Conservation (phyloP, 1,140 invertebrate species). For the Reticulitermes speratus region DNA sequence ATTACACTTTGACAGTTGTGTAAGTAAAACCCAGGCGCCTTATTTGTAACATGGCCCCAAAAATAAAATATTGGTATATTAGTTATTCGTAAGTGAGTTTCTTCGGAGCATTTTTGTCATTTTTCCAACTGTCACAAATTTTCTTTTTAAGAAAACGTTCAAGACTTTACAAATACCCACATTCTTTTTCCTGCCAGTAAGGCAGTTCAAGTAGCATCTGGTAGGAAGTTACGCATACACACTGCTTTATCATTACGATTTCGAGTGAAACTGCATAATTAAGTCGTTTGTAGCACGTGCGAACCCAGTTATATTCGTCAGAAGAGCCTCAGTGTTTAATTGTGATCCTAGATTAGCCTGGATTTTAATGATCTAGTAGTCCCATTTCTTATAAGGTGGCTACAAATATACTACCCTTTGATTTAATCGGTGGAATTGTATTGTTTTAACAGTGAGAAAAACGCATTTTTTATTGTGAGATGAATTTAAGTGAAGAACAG, state of each 20-base stretch:
- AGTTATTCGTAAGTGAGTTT: neutral
- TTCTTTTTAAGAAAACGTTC: neutral
- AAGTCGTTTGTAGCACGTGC: constrained; percentile 6
- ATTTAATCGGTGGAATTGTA: neutral
- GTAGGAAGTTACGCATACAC: neutral
- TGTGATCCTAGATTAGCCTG: neutral
- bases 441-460: neutral
- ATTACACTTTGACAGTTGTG: neutral
- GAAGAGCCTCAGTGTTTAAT: neutral
- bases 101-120: neutral
- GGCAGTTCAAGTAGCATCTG: neutral
- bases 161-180: neutral
- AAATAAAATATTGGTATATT: neutral
- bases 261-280: neutral
- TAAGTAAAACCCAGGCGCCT: neutral
- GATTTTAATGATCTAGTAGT: neutral
- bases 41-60: neutral
- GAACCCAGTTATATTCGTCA: neutral
- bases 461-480: neutral
- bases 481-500: neutral
- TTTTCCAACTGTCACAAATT: neutral
- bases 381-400: neutral
- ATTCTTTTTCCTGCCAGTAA: neutral
- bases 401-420: neutral
- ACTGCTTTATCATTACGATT: neutral